Evolutionary conservation across 2,113 vertebrate species (phyloP).

Genomic region (Ptilonorhynchus violaceus): DNA sequence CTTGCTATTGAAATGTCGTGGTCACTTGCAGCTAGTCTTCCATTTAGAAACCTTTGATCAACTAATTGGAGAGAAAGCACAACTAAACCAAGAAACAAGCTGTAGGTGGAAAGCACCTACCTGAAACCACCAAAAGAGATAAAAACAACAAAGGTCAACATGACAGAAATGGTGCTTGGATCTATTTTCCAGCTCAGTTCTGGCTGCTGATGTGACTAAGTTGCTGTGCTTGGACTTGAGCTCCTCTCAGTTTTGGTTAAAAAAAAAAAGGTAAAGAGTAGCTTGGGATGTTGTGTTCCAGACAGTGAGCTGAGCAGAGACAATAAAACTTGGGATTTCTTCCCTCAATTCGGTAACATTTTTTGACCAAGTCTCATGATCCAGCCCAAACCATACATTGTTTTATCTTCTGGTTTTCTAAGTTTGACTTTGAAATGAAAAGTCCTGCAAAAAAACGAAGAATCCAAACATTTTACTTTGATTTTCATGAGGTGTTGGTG

Average conservation of each 20-base stretch:
- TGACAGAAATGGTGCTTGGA: not conserved
- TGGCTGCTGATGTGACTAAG: not conserved
- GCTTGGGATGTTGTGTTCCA: not conserved
- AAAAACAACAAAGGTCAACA: not conserved
- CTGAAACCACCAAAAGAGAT: not conserved
- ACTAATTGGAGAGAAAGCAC: not conserved
- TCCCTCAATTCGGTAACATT: not conserved
- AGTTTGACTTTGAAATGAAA: not conserved
- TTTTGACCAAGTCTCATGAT: not conserved
- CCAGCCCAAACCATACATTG: not conserved
- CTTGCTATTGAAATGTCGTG: not conserved
- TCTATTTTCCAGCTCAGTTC: not conserved
- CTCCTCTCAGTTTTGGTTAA: not conserved
- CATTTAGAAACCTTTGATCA: not conserved
- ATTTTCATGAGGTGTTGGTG: conserved; percentile 47
- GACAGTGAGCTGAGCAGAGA: not conserved
- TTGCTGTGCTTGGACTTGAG: not conserved
- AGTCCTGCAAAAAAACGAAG: not conserved
- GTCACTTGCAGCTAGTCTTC: not conserved
- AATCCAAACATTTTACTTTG: not conserved
- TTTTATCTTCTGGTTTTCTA: not conserved
- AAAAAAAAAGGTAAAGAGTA: not conserved
- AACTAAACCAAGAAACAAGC: not conserved
- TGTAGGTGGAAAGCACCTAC: not conserved
- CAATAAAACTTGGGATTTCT: not conserved